Conservation (phyloP, 2,113 vertebrate genomes). For the Cyprinodon variegatus region DNA sequence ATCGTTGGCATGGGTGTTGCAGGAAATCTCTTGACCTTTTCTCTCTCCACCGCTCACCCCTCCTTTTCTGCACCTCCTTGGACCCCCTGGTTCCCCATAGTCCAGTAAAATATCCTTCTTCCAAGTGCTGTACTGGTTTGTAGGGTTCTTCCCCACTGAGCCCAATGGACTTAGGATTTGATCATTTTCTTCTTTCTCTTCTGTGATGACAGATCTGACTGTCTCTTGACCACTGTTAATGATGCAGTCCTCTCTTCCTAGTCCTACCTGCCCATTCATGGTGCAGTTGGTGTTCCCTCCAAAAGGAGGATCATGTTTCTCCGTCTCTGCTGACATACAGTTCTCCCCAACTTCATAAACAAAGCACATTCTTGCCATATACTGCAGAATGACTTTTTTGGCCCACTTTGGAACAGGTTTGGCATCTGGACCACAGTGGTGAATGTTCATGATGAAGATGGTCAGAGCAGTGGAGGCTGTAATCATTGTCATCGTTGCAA, state of each 20-base stretch:
- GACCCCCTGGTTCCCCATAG: constrained; percentile 38
- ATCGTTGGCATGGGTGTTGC: constrained; percentile 67
- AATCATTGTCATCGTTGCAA: constrained; percentile 94
- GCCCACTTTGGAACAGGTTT: constrained; percentile 88
- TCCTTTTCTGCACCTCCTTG: constrained; percentile 53
- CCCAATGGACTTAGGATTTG: constrained; percentile 52
- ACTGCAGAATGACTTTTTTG: constrained; percentile 82
- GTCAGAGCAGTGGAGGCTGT: constrained; percentile 89
- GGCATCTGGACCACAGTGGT: constrained; percentile 88
- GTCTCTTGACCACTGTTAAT: constrained; percentile 28
- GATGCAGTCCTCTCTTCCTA: constrained; percentile 50
- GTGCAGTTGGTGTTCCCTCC: constrained; percentile 42
- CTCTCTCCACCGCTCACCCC: constrained; percentile 63
- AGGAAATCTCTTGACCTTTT: constrained; percentile 29
- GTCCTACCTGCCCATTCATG: constrained; percentile 62
- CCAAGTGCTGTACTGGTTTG: constrained; percentile 40
- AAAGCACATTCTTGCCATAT: constrained; percentile 86
- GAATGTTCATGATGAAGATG: constrained; percentile 92
- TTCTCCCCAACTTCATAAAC: constrained; percentile 85
- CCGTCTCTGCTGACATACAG: constrained; percentile 75
- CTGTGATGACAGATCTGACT: rapidly evolving
- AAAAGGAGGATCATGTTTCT: constrained; percentile 46
- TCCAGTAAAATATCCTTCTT: constrained; percentile 59
- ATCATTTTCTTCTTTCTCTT: constrained; percentile 63
- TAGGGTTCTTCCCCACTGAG: constrained; percentile 36